Conservation (phyloP, 2,888 invertebrate genomes). For the Ophion slaviceki region DNA sequence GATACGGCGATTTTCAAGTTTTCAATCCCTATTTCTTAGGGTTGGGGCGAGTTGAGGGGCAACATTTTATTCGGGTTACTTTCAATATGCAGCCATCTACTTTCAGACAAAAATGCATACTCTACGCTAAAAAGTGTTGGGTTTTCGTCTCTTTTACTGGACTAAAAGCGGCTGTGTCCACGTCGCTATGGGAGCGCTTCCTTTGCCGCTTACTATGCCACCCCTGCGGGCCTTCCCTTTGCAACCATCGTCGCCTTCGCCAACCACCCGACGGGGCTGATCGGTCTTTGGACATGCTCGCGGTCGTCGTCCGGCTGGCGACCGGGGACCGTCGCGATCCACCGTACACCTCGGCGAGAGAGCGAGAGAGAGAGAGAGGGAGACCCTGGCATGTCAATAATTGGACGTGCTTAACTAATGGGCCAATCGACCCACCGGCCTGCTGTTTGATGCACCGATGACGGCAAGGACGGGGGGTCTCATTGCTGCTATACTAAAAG, state of each 20-base stretch:
- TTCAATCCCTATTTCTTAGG: too few relatives aligned
- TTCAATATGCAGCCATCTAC: too few relatives aligned
- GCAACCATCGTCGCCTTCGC: not conserved
- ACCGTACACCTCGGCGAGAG: not conserved
- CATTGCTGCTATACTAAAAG: not conserved
- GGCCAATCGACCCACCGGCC: constrained; percentile 2
- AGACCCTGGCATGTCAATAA: constrained; percentile 8
- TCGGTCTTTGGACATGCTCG: not conserved
- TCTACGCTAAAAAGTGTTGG: too few relatives aligned
- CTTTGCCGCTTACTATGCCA: not conserved
- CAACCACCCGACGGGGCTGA: not conserved
- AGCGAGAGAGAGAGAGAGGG: not conserved
- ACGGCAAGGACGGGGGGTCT: not conserved
- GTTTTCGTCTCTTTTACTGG: too few relatives aligned
- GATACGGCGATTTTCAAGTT: too few relatives aligned
- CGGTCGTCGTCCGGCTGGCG: constrained; percentile 13
- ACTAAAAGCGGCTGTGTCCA: too few relatives aligned
- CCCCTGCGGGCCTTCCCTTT: not conserved
- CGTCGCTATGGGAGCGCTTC: not conserved
- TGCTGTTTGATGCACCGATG: not conserved
- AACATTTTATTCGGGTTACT: too few relatives aligned
- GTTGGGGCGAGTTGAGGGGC: too few relatives aligned
- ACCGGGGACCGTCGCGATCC: not conserved
- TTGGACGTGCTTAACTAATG: not conserved
- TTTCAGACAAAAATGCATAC: too few relatives aligned